Base-by-base conservation (phyloP, 1,140 invertebrate genomes). In the Temnothorax nylanderi region DNA sequence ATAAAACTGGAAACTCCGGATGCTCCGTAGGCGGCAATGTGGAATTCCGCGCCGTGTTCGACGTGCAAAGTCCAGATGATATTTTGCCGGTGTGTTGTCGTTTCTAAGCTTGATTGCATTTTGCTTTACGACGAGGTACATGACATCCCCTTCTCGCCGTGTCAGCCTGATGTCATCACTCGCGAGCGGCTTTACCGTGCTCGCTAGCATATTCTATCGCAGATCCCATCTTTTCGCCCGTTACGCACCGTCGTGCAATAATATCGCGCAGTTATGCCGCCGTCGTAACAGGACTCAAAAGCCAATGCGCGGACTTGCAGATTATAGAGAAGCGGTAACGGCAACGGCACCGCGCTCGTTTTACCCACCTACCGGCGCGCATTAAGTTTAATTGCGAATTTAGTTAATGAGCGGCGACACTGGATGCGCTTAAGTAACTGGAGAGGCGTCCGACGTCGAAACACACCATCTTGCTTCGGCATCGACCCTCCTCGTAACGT, bases 341-440 rank as follows among this genome's bases (percentile, higher is more conserved):
- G 76, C 44, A 16, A 34, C 80, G 37, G 44, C 18, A 37, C 3
- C 75, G n/a, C 32, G 60, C 80, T 82, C 51, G 18, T 82, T 74
- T 60, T 47, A 74, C 67, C 49, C 44, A 67, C 11, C 77, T 74
- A 72, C 54, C 26, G 56, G 37, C 72, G 72, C 44, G 34, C 82
- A 51, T 76, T 60, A 81, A 67, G 74, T 71, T 60, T 71, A 65
- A 81, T 74, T 88, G 77, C 86, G 69, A 87, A 87, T 89, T 89
- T 67, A 72, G 62, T 74, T 87, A 90, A 90, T 90, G 86, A 89
- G 85, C 77, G 58, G n/a, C 41, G 77, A 86, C 64, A 88, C 85
- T 89, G 60, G 84, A 89, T 67, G 75, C 41, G 49, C 74, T 74
- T 54, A 51, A 54, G 54, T 82, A 74, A 82, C 80, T 60, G 51